A percentile compares a stretch with the other conserved stretches of the same genome.
Conservation (phyloP, 30 jellyfish, hydroid and myxozoan species). For the Aurelia aurita region DNA sequence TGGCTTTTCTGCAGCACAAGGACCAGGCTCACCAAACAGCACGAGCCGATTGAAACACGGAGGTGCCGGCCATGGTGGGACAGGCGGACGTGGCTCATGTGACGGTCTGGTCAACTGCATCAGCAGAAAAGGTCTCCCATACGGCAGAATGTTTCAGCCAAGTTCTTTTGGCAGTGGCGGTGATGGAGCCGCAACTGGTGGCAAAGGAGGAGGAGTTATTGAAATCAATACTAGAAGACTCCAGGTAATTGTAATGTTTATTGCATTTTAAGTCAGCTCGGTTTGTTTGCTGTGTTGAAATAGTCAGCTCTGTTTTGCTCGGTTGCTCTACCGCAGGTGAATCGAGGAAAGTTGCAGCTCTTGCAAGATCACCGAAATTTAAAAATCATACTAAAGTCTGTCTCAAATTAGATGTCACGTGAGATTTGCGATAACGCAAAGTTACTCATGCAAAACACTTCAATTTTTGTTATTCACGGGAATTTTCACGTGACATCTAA, state of each 20-base stretch:
- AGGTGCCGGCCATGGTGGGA: conserved; percentile 79
- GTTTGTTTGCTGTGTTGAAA: too few relatives aligned
- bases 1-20: conserved; percentile 31
- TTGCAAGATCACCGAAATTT: too few relatives aligned
- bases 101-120: conserved; percentile 49
- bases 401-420: too few relatives aligned
- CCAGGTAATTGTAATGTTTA: conserved; percentile 20
- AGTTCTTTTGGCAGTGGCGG: conserved; percentile 71
- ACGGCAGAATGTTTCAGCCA: conserved; percentile 51
- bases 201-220: conserved; percentile 64
- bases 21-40: conserved; percentile 73
- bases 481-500: too few relatives aligned
- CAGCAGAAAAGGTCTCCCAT: conserved; percentile 69
- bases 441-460: too few relatives aligned
- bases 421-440: too few relatives aligned
- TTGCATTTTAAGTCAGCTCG: too few relatives aligned
- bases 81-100: conserved; percentile 81
- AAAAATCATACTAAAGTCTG: too few relatives aligned
- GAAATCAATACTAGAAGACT: conserved; percentile 7
- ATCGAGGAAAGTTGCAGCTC: too few relatives aligned
- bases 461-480: too few relatives aligned
- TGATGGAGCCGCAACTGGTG: conserved; percentile 56
- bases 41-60: conserved; percentile 51
- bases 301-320: too few relatives aligned
- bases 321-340: too few relatives aligned